Evolutionary conservation across 2,113 vertebrate genomes (phyloP), one percentile per base, ranked within the genome.

Genomic region (Trinectes maculatus): DNA sequence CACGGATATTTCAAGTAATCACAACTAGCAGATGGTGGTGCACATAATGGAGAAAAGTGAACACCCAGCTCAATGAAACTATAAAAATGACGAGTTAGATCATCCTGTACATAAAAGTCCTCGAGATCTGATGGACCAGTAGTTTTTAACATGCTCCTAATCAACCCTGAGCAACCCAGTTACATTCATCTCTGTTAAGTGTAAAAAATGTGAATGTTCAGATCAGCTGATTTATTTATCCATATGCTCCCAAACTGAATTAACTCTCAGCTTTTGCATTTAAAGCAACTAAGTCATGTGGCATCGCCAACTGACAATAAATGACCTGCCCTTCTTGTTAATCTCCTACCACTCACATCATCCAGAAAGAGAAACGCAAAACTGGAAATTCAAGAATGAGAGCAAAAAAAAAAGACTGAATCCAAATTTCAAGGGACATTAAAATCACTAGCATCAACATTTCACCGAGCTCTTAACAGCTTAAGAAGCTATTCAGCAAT

Each of bases 131-230:
- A 76, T 82, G 91, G 88, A 94, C 90, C 89, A 89, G 91, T 91
- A 87, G 89, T 92, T 91, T 92, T 93, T 89, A 94, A 93, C 89
- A 93, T 91, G 91, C 92, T 94, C 91, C 92, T 89, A 90, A 90
- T 93, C 82, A 94, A 92, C 95, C 95, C 95, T 96, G 95, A 97
- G 95, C 93, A 93, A 93, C 91, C 90, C 93, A 91, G 92, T 93
- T 95, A 96, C 95, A 97, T 96, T 96, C 95, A 96, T 91, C 88
- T 95, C 90, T 94, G 56, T 92, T 94, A 88, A 91, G 92, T 92
- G 92, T 92, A 92, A 93, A 80, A 40, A 89, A 91, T 80, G 69
- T 87, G 82, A 89, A 89, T 85, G 19, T 53, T 18, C 42, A 68
- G 40, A 62, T 89, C 93, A 89, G 71, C 79, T 83, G 83, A 91